Percentiles rank a stretch among this genome's conserved stretches.
Conservation (phyloP, 2,797 vertebrate species). For the Serranus cabrilla region DNA sequence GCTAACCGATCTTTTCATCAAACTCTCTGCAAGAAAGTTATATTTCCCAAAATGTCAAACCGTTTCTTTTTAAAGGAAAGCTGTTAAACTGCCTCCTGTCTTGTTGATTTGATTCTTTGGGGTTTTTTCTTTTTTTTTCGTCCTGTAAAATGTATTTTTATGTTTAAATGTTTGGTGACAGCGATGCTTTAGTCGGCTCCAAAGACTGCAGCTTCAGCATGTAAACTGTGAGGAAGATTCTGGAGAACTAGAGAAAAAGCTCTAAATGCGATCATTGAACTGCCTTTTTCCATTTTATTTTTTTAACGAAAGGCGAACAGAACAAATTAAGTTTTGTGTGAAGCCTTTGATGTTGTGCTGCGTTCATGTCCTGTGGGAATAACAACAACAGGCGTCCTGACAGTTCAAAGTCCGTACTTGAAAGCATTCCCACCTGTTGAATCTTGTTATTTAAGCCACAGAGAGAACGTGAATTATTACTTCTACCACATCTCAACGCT, state of each 20-base stretch:
- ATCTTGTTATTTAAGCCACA: not conserved
- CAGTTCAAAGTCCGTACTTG: conserved; percentile 1
- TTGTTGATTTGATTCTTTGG: conserved; percentile 20
- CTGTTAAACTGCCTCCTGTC: conserved; percentile 38
- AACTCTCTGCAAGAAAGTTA: not conserved
- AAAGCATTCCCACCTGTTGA: conserved; percentile 17
- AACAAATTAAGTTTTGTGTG: conserved; percentile 41
- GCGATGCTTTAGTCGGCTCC: conserved; percentile 23
- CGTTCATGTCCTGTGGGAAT: conserved; percentile 35
- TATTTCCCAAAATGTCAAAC: conserved; percentile 39
- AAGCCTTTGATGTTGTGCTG: conserved; percentile 54
- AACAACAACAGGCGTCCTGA: not conserved
- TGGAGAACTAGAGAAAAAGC: not conserved
- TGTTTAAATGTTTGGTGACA: not conserved
- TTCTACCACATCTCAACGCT: not conserved
- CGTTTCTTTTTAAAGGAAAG: conserved; percentile 15
- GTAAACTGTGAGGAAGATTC: conserved; percentile 38
- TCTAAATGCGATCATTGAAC: conserved; percentile 17
- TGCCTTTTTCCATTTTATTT: conserved; percentile 43
- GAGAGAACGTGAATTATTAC: not conserved
- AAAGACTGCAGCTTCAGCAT: conserved; percentile 37
- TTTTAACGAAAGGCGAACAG: conserved; percentile 8
- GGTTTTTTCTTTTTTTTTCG: not conserved
- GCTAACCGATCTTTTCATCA: not conserved
- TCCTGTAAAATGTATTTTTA: conserved; percentile 20